phyloP scores from a whole-genome alignment of 2,797 vertebrate species.

The Sibirionetta formosa region DNA sequence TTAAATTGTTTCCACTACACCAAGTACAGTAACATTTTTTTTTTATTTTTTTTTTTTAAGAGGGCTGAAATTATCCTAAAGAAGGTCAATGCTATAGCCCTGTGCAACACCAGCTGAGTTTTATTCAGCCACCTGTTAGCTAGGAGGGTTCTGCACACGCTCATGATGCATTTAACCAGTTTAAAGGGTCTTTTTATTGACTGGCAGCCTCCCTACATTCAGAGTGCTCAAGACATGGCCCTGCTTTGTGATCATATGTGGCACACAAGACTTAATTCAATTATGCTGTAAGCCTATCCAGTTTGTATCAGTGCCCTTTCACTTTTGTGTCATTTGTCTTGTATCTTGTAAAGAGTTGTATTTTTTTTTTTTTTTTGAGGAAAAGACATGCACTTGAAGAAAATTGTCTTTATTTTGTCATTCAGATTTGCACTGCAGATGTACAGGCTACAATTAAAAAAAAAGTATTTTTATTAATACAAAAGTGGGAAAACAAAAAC shows the following conservation, averaged over 20 bases:
- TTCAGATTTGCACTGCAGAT: slow-evolving; percentile 80
- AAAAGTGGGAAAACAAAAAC: slow-evolving; percentile 38
- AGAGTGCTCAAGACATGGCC: slow-evolving; percentile 78
- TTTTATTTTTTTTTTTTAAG: slow-evolving; percentile 65
- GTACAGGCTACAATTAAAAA: slow-evolving; percentile 42
- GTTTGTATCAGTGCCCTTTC: slow-evolving; percentile 88
- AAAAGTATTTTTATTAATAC: slow-evolving; percentile 61
- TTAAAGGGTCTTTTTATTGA: slow-evolving; percentile 87
- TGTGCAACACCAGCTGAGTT: slow-evolving; percentile 94
- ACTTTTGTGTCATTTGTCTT: slow-evolving; percentile 88
- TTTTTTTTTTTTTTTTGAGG: slow-evolving; percentile 41
- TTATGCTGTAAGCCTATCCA: slow-evolving; percentile 88
- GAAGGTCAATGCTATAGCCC: slow-evolving; percentile 92
- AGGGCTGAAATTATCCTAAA: slow-evolving; percentile 87
- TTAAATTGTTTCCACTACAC: slow-evolving; percentile 94
- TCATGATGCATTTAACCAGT: slow-evolving; percentile 87
- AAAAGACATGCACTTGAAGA: slow-evolving; percentile 64
- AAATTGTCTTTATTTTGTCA: slow-evolving; percentile 76
- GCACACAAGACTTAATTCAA: slow-evolving; percentile 87
- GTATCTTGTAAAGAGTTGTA: slow-evolving; percentile 77
- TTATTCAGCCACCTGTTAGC: slow-evolving; percentile 94
- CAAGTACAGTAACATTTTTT: slow-evolving; percentile 94
- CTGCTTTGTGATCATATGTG: slow-evolving; percentile 85
- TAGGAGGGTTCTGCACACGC: slow-evolving; percentile 81
- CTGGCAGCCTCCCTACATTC: slow-evolving; percentile 83